Percentiles rank a stretch among this genome's conserved stretches.
These are phyloP conservation scores for Metaphire vulgaris DNA, from an alignment of 1,140 invertebrate genomes.

Conservation along the genomic window DNA sequence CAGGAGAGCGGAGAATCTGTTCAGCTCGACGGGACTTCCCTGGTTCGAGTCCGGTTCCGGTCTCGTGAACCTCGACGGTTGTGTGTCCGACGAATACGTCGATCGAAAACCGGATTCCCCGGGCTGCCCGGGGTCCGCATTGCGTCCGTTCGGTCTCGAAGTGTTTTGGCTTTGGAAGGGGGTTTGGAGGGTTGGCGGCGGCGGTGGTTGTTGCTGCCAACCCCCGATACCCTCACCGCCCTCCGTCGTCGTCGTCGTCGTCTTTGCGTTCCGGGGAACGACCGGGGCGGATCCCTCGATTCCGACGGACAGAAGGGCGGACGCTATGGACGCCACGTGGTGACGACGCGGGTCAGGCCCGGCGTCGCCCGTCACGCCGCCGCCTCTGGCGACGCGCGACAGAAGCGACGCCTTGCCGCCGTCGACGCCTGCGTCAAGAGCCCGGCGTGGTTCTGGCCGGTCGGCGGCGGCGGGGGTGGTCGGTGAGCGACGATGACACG, in stretches of 20 bases:
- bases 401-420: not conserved
- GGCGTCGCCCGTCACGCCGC: too few species aligned
- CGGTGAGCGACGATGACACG: not conserved
- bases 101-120: too few species aligned
- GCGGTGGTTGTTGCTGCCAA: too few species aligned
- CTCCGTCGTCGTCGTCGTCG: too few species aligned
- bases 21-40: not conserved
- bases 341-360: not conserved
- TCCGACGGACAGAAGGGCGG: not conserved
- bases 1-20: conserved; percentile 35
- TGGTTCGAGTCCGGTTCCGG: too few species aligned
- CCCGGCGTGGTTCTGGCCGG: not conserved
- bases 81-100: too few species aligned
- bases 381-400: not conserved
- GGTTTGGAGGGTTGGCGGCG: too few species aligned
- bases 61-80: too few species aligned
- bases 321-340: not conserved
- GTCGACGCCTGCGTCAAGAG: not conserved
- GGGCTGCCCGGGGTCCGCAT: too few species aligned
- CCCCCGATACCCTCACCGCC: too few species aligned
- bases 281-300: not conserved
- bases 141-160: too few species aligned
- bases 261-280: not conserved
- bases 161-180: too few species aligned
- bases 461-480: not conserved